phyloP scores from a whole-genome alignment of 2,797 vertebrate species.

The Rhinella marina region DNA sequence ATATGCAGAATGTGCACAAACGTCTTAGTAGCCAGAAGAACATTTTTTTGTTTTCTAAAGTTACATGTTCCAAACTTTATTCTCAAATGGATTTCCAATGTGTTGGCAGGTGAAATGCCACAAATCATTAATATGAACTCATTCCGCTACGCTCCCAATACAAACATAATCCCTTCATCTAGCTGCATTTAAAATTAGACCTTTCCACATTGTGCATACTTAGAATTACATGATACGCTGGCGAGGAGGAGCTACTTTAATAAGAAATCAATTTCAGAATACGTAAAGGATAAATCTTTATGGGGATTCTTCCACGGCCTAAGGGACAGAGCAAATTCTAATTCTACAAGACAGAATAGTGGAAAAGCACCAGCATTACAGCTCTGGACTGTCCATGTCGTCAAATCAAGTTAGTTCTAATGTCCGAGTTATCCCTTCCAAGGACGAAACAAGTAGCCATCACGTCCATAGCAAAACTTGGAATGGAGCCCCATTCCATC shows the following conservation, averaged over 20 bases:
- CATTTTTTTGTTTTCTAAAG: not conserved
- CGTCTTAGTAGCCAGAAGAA: not conserved
- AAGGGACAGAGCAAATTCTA: not conserved
- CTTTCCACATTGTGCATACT: constrained; percentile 21
- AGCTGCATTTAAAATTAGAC: not conserved
- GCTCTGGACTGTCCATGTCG: not conserved
- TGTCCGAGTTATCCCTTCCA: not conserved
- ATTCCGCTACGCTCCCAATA: not conserved
- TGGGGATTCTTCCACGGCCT: not conserved
- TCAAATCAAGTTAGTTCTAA: not conserved
- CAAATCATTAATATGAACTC: constrained; percentile 9
- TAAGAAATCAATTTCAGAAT: constrained; percentile 24
- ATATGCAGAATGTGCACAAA: not conserved
- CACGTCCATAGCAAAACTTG: no score
- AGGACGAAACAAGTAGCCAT: no score
- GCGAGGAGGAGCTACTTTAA: not conserved
- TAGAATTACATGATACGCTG: not conserved
- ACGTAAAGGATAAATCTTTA: constrained; percentile 18
- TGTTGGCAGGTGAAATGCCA: constrained; percentile 15
- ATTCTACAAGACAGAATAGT: not conserved
- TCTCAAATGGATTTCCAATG: constrained; percentile 23
- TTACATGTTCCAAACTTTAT: constrained; percentile 13
- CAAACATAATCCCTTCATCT: constrained; percentile 22
- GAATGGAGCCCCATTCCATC: no score
- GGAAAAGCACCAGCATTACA: not conserved